Evolutionary conservation across 2,113 vertebrate genomes (phyloP).

Genomic region (Mustela lutreola): DNA sequence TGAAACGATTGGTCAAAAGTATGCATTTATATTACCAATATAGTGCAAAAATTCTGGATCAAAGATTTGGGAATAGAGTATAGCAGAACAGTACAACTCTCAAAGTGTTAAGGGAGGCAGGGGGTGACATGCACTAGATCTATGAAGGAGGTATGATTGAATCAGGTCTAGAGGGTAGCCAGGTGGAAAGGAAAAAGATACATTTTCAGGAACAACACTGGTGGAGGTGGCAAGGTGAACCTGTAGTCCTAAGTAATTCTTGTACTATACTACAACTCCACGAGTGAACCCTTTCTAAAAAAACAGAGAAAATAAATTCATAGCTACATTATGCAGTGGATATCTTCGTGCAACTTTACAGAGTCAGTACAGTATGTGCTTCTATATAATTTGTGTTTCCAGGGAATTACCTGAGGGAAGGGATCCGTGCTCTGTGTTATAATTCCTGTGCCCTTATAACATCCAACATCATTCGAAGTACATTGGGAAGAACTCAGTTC

Average conservation of each 20-base stretch:
- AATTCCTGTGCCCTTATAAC: not conserved
- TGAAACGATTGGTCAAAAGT: not conserved
- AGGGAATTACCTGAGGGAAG: not conserved
- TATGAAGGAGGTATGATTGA: not conserved
- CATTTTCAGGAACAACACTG: not conserved
- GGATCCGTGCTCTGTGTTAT: not conserved
- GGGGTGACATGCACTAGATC: not conserved
- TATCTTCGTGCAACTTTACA: not conserved
- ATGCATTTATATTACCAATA: not conserved
- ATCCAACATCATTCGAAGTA: not conserved
- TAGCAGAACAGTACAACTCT: not conserved
- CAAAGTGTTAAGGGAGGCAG: not conserved
- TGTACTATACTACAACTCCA: not conserved
- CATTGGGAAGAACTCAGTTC: not conserved
- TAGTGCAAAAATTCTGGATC: not conserved
- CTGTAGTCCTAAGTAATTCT: not conserved
- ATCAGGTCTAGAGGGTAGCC: not conserved
- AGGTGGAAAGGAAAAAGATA: not conserved
- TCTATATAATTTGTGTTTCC: slow-evolving; percentile 27
- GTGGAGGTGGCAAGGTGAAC: not conserved
- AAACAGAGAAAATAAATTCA: not conserved
- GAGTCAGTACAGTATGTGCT: not conserved
- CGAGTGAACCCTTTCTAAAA: not conserved
- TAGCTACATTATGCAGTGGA: not conserved
- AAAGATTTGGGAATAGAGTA: not conserved